These are phyloP conservation scores for Oceanodroma tethys DNA, from an alignment of 2,113 vertebrate genomes.

Conservation along the genomic window DNA sequence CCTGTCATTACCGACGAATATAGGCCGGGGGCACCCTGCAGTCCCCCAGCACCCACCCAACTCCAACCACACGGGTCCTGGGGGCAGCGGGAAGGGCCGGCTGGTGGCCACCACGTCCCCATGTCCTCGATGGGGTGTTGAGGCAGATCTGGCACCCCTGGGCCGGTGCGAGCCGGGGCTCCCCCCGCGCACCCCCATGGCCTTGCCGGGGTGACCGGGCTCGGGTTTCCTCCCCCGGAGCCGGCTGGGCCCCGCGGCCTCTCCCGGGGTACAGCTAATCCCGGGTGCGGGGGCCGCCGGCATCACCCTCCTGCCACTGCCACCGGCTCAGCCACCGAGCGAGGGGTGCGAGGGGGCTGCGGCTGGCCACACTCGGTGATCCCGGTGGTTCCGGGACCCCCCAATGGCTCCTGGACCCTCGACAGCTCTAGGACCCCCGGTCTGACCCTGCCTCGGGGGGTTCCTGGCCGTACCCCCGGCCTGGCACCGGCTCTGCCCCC, in stretches of 20 bases:
- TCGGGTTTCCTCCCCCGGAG: constrained; percentile 19
- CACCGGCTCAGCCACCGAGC: not conserved
- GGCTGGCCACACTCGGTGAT: rapidly evolving
- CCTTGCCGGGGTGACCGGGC: not conserved
- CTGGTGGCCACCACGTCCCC: rapidly evolving
- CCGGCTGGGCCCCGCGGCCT: not conserved
- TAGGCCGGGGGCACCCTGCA: not conserved
- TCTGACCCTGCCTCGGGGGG: rapidly evolving
- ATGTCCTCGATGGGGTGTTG: rapidly evolving
- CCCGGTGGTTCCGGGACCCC: not conserved
- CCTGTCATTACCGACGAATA: not conserved
- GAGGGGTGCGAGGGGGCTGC: not conserved
- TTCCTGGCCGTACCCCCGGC: rapidly evolving
- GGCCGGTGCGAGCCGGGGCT: not conserved
- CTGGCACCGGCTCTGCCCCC: not conserved
- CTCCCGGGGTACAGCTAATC: constrained; percentile 26
- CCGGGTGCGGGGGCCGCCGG: not conserved
- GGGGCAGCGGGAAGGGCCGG: not conserved
- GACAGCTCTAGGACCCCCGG: rapidly evolving
- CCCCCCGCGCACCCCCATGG: not conserved
- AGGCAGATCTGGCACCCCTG: rapidly evolving
- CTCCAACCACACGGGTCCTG: rapidly evolving
- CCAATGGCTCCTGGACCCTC: too few species aligned
- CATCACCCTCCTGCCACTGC: not conserved
- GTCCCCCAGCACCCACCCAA: not conserved